These are phyloP conservation scores for Nylanderia fulva DNA, from an alignment of 1,140 invertebrate genomes.

Conservation along the genomic window DNA sequence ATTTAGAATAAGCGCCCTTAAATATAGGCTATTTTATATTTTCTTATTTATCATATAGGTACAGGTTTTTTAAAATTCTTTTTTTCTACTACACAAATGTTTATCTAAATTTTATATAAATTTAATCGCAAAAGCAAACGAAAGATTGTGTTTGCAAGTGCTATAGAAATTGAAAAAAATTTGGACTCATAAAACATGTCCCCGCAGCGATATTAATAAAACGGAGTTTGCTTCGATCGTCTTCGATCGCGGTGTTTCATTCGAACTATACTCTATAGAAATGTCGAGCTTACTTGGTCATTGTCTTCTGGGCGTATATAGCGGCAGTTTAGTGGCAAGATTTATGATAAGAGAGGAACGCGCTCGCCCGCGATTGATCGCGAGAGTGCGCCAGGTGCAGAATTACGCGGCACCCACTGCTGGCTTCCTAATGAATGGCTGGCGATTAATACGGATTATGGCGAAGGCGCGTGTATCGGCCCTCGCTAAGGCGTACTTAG, in stretches of 20 bases:
- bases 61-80: too few relatives aligned
- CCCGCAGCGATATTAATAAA: not conserved
- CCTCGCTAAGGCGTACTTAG: slow-evolving; percentile 38
- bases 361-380: slow-evolving; percentile 65
- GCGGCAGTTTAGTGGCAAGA: slow-evolving; percentile 62
- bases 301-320: slow-evolving; percentile 60
- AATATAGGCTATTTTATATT: too few relatives aligned
- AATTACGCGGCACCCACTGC: slow-evolving; percentile 63
- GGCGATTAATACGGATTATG: slow-evolving; percentile 73
- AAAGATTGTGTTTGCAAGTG: too few relatives aligned
- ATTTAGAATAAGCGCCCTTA: too few relatives aligned
- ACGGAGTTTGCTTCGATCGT: not conserved
- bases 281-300: slow-evolving; percentile 63
- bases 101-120: too few relatives aligned
- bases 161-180: too few relatives aligned
- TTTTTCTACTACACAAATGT: too few relatives aligned
- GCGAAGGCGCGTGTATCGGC: slow-evolving; percentile 59
- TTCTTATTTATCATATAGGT: too few relatives aligned
- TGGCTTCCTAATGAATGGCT: slow-evolving; percentile 75
- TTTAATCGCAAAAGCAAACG: too few relatives aligned
- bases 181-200: too few relatives aligned
- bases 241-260: slow-evolving; percentile 10
- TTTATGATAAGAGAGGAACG: slow-evolving; percentile 66
- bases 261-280: not conserved
- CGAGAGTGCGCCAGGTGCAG: slow-evolving; percentile 70